Percentiles rank a stretch among this genome's conserved stretches.
These are phyloP conservation scores for Zenarchopterus dispar DNA, from an alignment of 2,797 vertebrate genomes.

Conservation along the genomic window DNA sequence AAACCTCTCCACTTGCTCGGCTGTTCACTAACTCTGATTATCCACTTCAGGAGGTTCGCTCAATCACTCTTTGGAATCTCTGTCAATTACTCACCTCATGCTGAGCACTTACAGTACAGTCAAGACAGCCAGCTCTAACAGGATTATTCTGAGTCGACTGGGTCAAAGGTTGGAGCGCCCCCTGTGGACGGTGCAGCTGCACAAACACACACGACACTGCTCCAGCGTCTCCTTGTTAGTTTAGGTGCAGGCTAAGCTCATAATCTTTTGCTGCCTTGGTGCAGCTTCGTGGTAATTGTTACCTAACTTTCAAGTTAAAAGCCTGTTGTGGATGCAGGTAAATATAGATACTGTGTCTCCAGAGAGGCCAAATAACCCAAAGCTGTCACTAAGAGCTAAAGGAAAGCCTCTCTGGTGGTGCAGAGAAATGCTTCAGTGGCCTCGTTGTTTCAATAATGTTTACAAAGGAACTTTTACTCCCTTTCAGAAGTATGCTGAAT, in stretches of 20 bases:
- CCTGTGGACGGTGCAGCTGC: conserved; percentile 63
- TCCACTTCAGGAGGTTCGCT: conserved; percentile 22
- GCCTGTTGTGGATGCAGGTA: conserved; percentile 53
- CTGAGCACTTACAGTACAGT: conserved; percentile 15
- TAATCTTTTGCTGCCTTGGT: conserved; percentile 71
- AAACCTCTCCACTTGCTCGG: neutral
- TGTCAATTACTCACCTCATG: conserved; percentile 47
- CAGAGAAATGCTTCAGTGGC: conserved; percentile 27
- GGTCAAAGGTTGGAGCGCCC: conserved; percentile 57
- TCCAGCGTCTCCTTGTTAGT: neutral
- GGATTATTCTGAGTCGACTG: conserved; percentile 47
- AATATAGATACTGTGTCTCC: conserved; percentile 57
- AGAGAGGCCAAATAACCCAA: conserved; percentile 24
- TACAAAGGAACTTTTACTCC: neutral
- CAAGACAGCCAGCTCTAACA: conserved; percentile 65
- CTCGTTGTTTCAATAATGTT: conserved; percentile 4
- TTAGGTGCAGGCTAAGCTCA: conserved; percentile 63
- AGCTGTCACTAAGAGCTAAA: conserved; percentile 26
- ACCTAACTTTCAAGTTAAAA: conserved; percentile 75
- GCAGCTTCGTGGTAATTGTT: conserved; percentile 67
- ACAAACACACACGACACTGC: conserved; percentile 37
- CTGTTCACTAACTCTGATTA: conserved; percentile 33
- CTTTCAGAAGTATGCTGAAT: neutral
- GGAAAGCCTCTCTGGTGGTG: conserved; percentile 1
- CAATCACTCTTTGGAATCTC: conserved; percentile 13